Conservation (phyloP, 2,888 invertebrate species). For the Charanyca ferruginea region DNA sequence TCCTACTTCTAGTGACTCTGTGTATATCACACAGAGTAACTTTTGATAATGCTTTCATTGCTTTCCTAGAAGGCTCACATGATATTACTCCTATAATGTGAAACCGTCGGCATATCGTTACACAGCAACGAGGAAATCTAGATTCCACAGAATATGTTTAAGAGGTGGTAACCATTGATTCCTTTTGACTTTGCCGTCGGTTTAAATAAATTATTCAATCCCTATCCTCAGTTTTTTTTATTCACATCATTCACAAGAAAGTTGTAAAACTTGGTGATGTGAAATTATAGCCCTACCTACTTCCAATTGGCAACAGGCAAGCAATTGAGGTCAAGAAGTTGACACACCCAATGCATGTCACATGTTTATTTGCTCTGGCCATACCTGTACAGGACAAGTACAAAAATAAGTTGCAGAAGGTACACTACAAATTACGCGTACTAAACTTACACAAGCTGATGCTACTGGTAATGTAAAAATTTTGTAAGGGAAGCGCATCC, state of each 20-base stretch:
- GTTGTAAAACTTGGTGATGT: constrained; percentile 28
- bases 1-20: neutral
- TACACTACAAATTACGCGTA: neutral
- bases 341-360: constrained; percentile 72
- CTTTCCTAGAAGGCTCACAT: neutral
- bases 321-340: constrained; percentile 76
- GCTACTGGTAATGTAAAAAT: neutral
- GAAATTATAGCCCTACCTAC: constrained; percentile 58
- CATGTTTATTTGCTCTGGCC: constrained; percentile 61
- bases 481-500: neutral
- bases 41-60: constrained; percentile 4
- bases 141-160: neutral
- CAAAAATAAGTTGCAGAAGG: constrained; percentile 30
- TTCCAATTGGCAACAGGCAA: constrained; percentile 70
- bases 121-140: constrained; percentile 24
- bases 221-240: neutral
- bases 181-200: too few species aligned
- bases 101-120: constrained; percentile 15
- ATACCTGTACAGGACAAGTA: constrained; percentile 22
- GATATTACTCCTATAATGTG: constrained; percentile 21
- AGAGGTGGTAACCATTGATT: too few species aligned
- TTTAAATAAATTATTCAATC: too few species aligned
- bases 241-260: constrained; percentile 11
- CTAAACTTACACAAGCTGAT: neutral
- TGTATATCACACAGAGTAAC: neutral